A percentile compares a stretch with the other conserved stretches of the same genome.
Evolutionary conservation across 2,888 invertebrate genomes (phyloP).

Genomic region (Diploptera punctata): DNA sequence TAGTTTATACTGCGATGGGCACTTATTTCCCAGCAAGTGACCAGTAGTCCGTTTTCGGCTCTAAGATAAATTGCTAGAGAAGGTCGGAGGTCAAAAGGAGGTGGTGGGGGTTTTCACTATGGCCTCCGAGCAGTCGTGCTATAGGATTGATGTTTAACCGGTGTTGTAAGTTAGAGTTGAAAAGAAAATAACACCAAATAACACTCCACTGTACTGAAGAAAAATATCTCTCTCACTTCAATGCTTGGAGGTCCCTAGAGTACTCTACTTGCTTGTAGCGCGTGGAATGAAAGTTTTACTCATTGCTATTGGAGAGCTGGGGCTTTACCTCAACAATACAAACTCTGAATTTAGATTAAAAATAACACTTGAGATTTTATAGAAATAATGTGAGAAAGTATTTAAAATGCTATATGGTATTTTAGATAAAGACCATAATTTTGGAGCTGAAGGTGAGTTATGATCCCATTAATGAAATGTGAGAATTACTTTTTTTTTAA

Average conservation of each 20-base stretch:
- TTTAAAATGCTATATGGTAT: too few relatives aligned
- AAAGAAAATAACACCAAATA: slow-evolving; percentile 44
- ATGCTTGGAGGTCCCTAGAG: slow-evolving; percentile 9
- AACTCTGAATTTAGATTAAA: too few relatives aligned
- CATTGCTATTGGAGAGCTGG: background rate
- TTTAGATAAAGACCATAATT: too few relatives aligned
- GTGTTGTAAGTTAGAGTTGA: slow-evolving; percentile 41
- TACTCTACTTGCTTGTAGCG: background rate
- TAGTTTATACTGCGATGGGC: slow-evolving; percentile 41
- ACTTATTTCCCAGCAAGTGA: slow-evolving; percentile 41
- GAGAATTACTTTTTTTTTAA: too few relatives aligned
- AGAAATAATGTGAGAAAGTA: too few relatives aligned
- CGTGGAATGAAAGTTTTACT: slow-evolving; percentile 18
- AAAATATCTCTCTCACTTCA: slow-evolving; percentile 25
- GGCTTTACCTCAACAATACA: background rate
- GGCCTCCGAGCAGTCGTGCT: slow-evolving; percentile 31
- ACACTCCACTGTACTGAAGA: slow-evolving; percentile 32
- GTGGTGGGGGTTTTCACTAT: slow-evolving; percentile 27
- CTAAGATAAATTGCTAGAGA: slow-evolving; percentile 41
- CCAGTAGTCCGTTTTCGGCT: slow-evolving; percentile 41
- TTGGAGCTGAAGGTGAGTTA: too few relatives aligned
- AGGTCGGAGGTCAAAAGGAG: slow-evolving; percentile 40
- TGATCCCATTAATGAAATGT: too few relatives aligned
- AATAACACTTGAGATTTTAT: too few relatives aligned
- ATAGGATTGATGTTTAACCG: slow-evolving; percentile 42